Evolutionary conservation across 2,113 vertebrate genomes (phyloP), one percentile per base, ranked within the genome.

Genomic region (Ictalurus punctatus): DNA sequence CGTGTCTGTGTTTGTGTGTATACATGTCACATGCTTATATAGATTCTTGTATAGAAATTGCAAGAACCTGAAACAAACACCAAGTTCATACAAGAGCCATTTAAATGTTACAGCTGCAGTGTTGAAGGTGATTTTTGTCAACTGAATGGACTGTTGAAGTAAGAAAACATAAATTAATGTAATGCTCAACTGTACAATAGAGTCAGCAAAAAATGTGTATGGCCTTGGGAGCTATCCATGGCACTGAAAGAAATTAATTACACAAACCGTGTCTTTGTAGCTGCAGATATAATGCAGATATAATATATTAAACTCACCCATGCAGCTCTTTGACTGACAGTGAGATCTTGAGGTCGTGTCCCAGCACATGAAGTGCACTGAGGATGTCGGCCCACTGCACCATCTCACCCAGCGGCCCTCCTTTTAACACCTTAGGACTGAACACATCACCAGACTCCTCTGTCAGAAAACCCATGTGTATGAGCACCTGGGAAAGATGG

Each of bases 341-440:
- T 0, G 98, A 99, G 94, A 99, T 94, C 92, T 95, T 96, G 91
- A 99, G 95, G 92, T 95, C 93, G 90, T 99, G 98, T 81, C 98
- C 98, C 88, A 99, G 95, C 86, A 99, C 93, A 27, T 98, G 96
- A 59, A 99, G 97, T 10, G 96, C 94, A 0, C 97, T 96, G 90
- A 99, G 94, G 91, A 99, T 98, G 94, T 99, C 98, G 0, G 98
- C 98, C 98, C 98, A 99, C 91, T 99, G 98, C 91, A 99, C 98
- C 98, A 99, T 98, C 96, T 99, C 98, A 0, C 98, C 98, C 92
- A 99, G 94, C 0, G 98, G 98, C 1, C 98, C 98, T 0, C 98
- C 98, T 90, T 99, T 99, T 92, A 99, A 96, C 90, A 99, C 98
- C 89, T 97, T 96, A 0, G 98, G 97, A 86, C 98, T 99, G 96